Conservation (phyloP, 2,888 invertebrate genomes). For the Mesoligia furuncula region DNA sequence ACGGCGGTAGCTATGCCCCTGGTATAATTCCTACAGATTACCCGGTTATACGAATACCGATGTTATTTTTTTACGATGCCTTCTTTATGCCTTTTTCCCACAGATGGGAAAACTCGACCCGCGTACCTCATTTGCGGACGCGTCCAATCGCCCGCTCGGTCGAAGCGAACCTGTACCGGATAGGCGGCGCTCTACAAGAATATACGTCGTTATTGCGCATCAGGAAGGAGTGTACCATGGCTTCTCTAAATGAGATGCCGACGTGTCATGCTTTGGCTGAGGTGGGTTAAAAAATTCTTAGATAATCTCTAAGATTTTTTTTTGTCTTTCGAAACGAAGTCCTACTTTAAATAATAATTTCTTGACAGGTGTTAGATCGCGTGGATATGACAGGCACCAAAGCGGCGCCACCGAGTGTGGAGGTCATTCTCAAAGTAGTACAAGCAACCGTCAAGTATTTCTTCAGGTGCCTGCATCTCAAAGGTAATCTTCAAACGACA, state of each 20-base stretch:
- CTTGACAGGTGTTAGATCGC: slow-evolving; percentile 90
- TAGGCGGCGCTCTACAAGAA: slow-evolving; percentile 75
- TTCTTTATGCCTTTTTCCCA: neutral
- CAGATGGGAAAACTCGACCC: slow-evolving; percentile 92
- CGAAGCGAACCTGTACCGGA: slow-evolving; percentile 75
- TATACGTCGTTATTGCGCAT: slow-evolving; percentile 73
- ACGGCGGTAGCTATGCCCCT: too few relatives aligned
- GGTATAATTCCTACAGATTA: too few relatives aligned
- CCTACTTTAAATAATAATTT: neutral
- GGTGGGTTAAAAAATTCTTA: slow-evolving; percentile 73
- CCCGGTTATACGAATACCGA: too few relatives aligned
- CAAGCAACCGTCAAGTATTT: slow-evolving; percentile 94
- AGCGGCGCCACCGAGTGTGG: slow-evolving; percentile 91
- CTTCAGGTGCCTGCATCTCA: slow-evolving; percentile 93
- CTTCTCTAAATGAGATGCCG: slow-evolving; percentile 75
- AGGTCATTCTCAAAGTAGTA: slow-evolving; percentile 92
- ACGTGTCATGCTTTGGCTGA: slow-evolving; percentile 83
- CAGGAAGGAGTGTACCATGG: slow-evolving; percentile 69
- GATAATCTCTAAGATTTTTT: too few relatives aligned
- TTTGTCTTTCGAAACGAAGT: neutral
- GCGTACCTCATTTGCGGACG: slow-evolving; percentile 78
- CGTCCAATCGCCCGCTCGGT: slow-evolving; percentile 81
- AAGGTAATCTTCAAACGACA: slow-evolving; percentile 84
- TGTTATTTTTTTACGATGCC: neutral
- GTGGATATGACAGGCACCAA: slow-evolving; percentile 91